Evolutionary conservation across 2,113 vertebrate species (phyloP), one percentile per base, ranked within the genome.

Genomic region (Tyto alba): DNA sequence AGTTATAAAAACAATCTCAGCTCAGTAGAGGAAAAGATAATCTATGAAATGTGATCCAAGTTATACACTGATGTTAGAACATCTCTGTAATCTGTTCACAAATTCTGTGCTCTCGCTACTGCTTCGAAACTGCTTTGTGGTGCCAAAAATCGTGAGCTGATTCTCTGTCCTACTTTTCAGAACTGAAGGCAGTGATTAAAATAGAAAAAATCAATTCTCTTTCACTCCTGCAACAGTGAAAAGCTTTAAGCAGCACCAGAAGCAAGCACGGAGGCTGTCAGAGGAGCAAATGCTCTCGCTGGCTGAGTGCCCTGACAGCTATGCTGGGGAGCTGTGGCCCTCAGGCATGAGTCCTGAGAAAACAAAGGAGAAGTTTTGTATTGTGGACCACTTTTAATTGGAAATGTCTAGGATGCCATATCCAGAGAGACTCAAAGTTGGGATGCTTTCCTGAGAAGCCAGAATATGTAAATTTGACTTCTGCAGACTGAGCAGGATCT

Each of bases 111-210:
- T 95, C 81, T 56, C 7, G 12, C 95, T 79, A 6, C 94, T 82
- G 95, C 93, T 94, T 95, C 20, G 2, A 76, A 36, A 52, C 87
- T 45, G 80, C 94, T 88, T 32, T 38, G 67, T 0, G 0, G 56
- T 94, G 96, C 96, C 95, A 97, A 79, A 94, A 96, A 94, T 94
- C 95, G 34, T 89, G 93, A 95, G 95, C 95, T 53, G 88, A 26
- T 73, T 91, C 93, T 76, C 92, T 93, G 95, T 73, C 95, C 95
- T 96, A 96, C 94, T 97, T 97, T 95, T 56, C 78, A 88, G 55
- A 88, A 72, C 60, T 11, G 36, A 94, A 95, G 43, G 85, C 90
- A 94, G 88, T 2, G 75, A 95, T 85, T 85, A 88, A 97, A 97
- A 97, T 96, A 97, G 95, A 95, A 96, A 89, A 89, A 94, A 94